Conservation (phyloP, 2,113 vertebrate species). For the Aegithalos caudatus region DNA sequence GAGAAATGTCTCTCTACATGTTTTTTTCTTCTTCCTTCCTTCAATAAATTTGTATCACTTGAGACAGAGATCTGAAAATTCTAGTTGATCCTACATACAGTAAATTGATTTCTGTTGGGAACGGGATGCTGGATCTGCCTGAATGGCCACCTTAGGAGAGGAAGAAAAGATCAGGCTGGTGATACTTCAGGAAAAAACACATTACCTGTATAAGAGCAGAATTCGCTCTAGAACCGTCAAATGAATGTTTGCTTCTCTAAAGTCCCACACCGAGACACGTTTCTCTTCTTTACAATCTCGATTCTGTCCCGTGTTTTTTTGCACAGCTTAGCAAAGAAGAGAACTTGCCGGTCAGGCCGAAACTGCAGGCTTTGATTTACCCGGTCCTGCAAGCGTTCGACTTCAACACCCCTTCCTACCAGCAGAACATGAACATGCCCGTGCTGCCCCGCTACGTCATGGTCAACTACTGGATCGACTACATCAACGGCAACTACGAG, state of each 20-base stretch:
- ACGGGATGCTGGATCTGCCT: not conserved
- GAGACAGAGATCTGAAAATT: no score
- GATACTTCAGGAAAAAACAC: not conserved
- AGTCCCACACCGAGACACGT: rapidly evolving
- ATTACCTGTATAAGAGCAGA: not conserved
- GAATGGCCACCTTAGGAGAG: not conserved
- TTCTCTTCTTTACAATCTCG: not conserved
- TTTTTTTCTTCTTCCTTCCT: not conserved
- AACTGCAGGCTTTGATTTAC: conserved; percentile 90
- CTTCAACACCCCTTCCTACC: conserved; percentile 92
- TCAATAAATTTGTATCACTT: not conserved
- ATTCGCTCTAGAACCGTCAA: not conserved
- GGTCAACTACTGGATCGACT: conserved; percentile 89
- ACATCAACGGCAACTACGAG: conserved; percentile 79
- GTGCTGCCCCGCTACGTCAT: conserved; percentile 84
- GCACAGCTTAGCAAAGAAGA: conserved; percentile 80
- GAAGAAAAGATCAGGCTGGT: not conserved
- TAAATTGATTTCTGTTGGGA: not conserved
- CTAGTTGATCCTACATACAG: no score
- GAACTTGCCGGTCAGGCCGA: conserved; percentile 71
- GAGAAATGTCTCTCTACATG: not conserved
- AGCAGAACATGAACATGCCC: conserved; percentile 87
- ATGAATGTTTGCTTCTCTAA: not conserved
- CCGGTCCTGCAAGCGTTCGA: conserved; percentile 92
- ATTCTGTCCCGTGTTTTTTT: not conserved